phyloP scores from a whole-genome alignment of 1,140 invertebrate genomes.

The Leptinotarsa lineolata region DNA sequence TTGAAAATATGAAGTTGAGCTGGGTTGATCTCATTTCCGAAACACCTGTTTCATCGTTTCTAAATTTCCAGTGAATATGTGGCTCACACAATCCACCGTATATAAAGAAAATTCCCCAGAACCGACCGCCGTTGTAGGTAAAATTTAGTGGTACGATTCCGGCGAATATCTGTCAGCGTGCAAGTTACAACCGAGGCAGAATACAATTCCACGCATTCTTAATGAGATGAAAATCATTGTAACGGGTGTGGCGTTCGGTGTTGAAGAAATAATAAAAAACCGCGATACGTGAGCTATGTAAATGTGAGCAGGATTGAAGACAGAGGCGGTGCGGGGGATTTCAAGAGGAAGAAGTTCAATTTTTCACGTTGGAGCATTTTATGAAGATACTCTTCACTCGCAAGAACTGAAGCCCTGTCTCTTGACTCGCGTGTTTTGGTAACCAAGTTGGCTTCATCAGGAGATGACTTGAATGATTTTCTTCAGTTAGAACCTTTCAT shows the following conservation, averaged over 20 bases:
- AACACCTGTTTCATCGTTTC: no score
- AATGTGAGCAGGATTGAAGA: slow-evolving; percentile 19
- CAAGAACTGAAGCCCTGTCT: no score
- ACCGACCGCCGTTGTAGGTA: slow-evolving; percentile 19
- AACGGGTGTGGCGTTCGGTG: slow-evolving; percentile 19
- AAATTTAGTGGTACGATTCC: slow-evolving; percentile 42
- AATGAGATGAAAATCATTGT: slow-evolving; percentile 48
- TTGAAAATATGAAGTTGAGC: no score
- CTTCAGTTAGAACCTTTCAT: no score
- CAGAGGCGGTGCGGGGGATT: not conserved
- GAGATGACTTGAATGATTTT: no score
- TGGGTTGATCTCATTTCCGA: no score
- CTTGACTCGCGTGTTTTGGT: no score
- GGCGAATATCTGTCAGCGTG: slow-evolving; percentile 46
- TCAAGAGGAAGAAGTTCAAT: no score
- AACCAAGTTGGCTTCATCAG: no score
- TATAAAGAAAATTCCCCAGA: not conserved
- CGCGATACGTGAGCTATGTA: slow-evolving; percentile 35
- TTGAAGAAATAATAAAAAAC: slow-evolving; percentile 35
- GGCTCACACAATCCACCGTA: not conserved
- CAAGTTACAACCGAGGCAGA: slow-evolving; percentile 37
- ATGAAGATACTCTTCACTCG: no score
- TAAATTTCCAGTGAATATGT: no score
- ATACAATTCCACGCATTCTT: slow-evolving; percentile 49
- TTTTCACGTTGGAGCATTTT: no score